A percentile compares a stretch with the other conserved stretches of the same genome.
Conservation (phyloP, 2,797 vertebrate species). For the Gallirallus australis region DNA sequence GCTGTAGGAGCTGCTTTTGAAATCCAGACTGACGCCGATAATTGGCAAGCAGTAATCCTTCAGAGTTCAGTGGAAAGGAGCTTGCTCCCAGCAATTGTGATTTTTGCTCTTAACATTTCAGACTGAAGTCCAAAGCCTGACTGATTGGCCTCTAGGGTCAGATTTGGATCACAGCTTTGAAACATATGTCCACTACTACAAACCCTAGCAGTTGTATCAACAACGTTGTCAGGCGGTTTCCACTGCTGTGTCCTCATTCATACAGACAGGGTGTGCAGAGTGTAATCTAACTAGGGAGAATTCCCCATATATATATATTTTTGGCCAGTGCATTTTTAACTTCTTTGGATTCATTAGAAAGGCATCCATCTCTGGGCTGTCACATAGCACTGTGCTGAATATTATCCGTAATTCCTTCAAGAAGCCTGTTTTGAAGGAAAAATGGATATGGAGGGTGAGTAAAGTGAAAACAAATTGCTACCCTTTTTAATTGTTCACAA, state of each 20-base stretch:
- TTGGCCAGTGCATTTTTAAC: not conserved
- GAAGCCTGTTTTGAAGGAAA: not conserved
- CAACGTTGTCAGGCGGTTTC: not conserved
- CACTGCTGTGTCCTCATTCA: conserved; percentile 5
- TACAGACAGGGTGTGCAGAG: not conserved
- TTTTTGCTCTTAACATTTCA: not conserved
- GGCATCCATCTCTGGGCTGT: not conserved
- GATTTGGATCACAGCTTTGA: conserved; percentile 15
- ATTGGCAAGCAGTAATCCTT: not conserved
- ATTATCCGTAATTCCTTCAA: not conserved
- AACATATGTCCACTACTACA: conserved; percentile 16
- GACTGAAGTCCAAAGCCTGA: not conserved
- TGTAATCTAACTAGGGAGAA: conserved; percentile 51
- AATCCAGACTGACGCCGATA: accelerated
- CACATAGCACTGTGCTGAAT: not conserved
- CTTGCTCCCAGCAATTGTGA: not conserved
- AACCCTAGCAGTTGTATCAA: not conserved
- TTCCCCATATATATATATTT: conserved; percentile 5
- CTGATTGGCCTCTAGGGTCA: conserved; percentile 39
- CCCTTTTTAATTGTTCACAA: not conserved
- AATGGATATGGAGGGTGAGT: not conserved
- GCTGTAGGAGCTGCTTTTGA: not conserved
- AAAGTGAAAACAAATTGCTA: not conserved
- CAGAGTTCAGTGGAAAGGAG: not conserved
- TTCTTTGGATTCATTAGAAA: not conserved